Evolutionary conservation across 2,113 vertebrate genomes (phyloP), one percentile per base, ranked within the genome.

Genomic region (Protobothrops mucrosquamatus): DNA sequence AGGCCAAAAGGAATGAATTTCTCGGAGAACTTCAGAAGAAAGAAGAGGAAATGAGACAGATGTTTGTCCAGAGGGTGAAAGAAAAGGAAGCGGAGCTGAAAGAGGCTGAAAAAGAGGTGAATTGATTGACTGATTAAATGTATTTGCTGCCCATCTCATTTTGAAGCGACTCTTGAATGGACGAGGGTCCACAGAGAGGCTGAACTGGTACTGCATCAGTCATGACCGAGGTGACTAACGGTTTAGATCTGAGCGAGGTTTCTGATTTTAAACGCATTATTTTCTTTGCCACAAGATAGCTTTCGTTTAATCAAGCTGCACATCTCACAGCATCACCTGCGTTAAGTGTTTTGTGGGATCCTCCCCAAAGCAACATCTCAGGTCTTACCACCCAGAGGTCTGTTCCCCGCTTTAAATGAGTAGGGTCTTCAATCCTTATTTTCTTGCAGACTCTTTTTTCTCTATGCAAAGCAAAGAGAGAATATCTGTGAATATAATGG

Each of bases 21-120:
- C 98, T 99, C 96, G 99, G 99, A 3, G 99, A 99, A 94, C 97
- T 99, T 85, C 99, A 99, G 97, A 99, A 99, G 96, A 99, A 99
- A 95, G 99, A 99, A 97, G 99, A 99, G 94, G 99, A 99, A 96
- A 99, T 99, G 99, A 98, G 99, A 94, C 99, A 99, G 96, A 99
- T 99, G 99, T 99, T 99, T 89, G 99, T 99, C 93, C 99, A 99
- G 96, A 98, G 99, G 97, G 99, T 99, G 90, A 99, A 99, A 95
- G 99, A 99, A 96, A 99, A 99, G 91, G 99, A 99, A 97, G 98
- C 98, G 0, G 99, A 99, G 96, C 98, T 99, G 74, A 99, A 99
- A 95, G 99, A 99, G 93, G 99, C 99, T 56, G 99, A 99, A 96
- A 99, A 99, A 97, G 99, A 99, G 98, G 99, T 99, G 94, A 97